Conservation (phyloP, 2,113 vertebrate species). For the Trichechus manatus region DNA sequence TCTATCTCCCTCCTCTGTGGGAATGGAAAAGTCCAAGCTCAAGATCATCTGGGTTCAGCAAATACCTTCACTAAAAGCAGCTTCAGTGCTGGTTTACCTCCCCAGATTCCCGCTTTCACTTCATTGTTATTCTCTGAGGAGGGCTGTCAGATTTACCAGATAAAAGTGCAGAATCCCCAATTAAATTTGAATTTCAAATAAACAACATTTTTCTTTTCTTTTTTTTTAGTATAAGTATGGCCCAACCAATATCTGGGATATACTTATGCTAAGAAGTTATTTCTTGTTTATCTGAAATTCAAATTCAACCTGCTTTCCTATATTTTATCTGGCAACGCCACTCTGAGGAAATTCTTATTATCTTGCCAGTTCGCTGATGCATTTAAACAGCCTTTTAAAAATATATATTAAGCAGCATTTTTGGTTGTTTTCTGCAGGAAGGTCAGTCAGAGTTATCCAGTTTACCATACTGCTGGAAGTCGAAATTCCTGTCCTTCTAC, state of each 20-base stretch:
- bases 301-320: constrained; percentile 7
- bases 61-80: neutral
- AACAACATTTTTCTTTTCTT: neutral
- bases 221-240: too few relatives aligned
- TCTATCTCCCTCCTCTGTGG: neutral
- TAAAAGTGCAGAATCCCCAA: neutral
- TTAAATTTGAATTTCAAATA: constrained; percentile 38
- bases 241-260: too few relatives aligned
- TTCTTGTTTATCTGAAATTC: constrained; percentile 54
- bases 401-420: neutral
- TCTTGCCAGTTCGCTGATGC: neutral
- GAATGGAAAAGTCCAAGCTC: neutral
- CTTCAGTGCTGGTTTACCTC: neutral
- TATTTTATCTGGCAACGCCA: neutral
- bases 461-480: neutral
- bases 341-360: neutral
- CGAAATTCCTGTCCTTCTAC: neutral
- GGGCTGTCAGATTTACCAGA: neutral
- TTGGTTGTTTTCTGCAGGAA: neutral
- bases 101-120: neutral
- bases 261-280: too few relatives aligned
- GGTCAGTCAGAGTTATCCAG: neutral
- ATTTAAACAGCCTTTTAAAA: neutral
- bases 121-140: neutral
- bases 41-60: constrained; percentile 9